Conservation (phyloP, 2,888 invertebrate genomes). For the Plagiodera versicolora region DNA sequence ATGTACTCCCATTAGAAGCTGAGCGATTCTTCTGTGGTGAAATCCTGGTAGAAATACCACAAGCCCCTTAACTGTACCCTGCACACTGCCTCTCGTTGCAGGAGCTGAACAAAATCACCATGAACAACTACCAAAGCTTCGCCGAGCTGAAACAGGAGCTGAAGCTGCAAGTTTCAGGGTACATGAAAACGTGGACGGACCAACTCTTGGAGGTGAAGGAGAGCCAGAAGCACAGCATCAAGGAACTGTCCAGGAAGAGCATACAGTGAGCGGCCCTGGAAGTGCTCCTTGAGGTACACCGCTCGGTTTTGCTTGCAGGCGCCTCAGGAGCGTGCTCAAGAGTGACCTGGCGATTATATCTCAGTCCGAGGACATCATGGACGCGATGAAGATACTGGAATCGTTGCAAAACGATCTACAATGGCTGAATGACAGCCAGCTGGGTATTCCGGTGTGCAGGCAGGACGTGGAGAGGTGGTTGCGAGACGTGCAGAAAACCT, state of each 20-base stretch:
- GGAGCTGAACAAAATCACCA: slow-evolving; percentile 46
- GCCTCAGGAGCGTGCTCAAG: not conserved
- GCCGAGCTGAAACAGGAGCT: slow-evolving; percentile 39
- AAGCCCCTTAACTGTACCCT: no score
- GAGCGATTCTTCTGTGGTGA: slow-evolving; percentile 46
- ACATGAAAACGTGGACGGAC: slow-evolving; percentile 34
- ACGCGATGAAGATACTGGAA: slow-evolving; percentile 11
- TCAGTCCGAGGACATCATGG: slow-evolving; percentile 6
- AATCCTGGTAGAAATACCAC: slow-evolving; percentile 46
- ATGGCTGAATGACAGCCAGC: slow-evolving; percentile 5
- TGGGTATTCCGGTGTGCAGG: slow-evolving; percentile 7
- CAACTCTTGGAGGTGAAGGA: slow-evolving; percentile 29
- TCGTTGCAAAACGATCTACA: slow-evolving; percentile 17
- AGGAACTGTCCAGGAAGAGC: slow-evolving; percentile 16
- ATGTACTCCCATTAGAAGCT: slow-evolving; percentile 42
- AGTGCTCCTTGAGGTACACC: not conserved
- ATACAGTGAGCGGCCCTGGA: slow-evolving; percentile 13
- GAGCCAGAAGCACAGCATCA: slow-evolving; percentile 18
- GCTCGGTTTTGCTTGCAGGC: not conserved
- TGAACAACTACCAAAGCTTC: slow-evolving; percentile 45
- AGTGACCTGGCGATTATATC: not conserved
- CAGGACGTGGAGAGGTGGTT: slow-evolving; percentile 37
- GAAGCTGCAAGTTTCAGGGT: slow-evolving; percentile 33
- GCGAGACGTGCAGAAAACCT: slow-evolving; percentile 27
- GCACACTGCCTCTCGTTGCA: slow-evolving; percentile 21